A percentile compares a stretch with the other conserved stretches of the same genome.
phyloP scores from a whole-genome alignment of 2,888 invertebrate genomes.

The Petrophora chlorosata region DNA sequence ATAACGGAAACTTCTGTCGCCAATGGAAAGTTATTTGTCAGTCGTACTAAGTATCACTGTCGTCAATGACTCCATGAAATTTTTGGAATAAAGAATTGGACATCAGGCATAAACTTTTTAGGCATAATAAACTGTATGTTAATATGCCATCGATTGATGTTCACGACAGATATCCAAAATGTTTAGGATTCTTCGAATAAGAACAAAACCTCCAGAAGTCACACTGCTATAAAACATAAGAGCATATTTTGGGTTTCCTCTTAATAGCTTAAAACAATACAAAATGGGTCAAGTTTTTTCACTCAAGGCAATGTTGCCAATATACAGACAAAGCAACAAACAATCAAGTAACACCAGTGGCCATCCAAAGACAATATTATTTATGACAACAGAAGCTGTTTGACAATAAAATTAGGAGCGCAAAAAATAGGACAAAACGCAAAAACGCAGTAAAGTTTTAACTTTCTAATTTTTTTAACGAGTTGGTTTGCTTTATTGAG shows the following conservation, averaged over 20 bases:
- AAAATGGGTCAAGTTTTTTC: constrained; percentile 65
- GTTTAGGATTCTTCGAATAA: background rate
- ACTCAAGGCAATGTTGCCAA: constrained; percentile 53
- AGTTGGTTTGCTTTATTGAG: constrained; percentile 18
- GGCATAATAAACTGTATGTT: no score
- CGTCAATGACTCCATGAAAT: no score
- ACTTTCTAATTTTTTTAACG: constrained; percentile 36
- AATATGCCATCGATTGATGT: no score
- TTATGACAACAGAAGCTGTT: constrained; percentile 72
- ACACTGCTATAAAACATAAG: constrained; percentile 9
- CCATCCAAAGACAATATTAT: constrained; percentile 63
- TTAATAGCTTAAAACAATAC: constrained; percentile 47
- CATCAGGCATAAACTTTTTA: background rate
- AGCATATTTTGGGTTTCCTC: constrained; percentile 38
- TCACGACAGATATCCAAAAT: background rate
- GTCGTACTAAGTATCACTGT: no score
- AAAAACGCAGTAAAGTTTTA: constrained; percentile 35
- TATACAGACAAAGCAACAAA: constrained; percentile 56
- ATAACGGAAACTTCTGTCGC: no score
- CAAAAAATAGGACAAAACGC: constrained; percentile 49
- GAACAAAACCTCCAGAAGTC: constrained; percentile 14
- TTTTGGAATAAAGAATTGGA: no score
- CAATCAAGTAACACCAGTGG: constrained; percentile 78
- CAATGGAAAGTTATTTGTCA: no score
- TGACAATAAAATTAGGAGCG: constrained; percentile 54